Evolutionary conservation across 2,888 invertebrate species (phyloP).

Genomic region (Rhogogaster chlorosoma): DNA sequence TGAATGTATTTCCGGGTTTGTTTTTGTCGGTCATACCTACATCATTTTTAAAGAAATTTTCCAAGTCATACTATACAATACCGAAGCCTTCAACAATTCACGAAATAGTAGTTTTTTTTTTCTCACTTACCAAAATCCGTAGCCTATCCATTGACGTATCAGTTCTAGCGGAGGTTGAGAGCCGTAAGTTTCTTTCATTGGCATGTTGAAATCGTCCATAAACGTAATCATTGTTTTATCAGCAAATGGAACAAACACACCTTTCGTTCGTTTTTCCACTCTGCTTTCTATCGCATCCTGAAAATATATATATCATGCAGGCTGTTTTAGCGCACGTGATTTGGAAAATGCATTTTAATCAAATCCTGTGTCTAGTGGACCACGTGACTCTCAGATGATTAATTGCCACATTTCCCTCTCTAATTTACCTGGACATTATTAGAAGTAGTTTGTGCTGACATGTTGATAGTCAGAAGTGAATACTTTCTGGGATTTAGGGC

Average conservation of each 20-base stretch:
- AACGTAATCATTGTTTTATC: slow-evolving; percentile 92
- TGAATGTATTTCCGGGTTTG: slow-evolving; percentile 88
- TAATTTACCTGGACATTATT: slow-evolving; percentile 82
- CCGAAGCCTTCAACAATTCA: not conserved
- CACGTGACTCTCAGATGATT: not conserved
- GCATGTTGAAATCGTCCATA: slow-evolving; percentile 97
- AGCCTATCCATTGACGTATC: slow-evolving; percentile 91
- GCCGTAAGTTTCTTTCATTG: slow-evolving; percentile 92
- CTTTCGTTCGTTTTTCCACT: slow-evolving; percentile 94
- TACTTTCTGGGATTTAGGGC: slow-evolving; percentile 81
- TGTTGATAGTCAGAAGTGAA: slow-evolving; percentile 88
- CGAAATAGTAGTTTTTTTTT: not conserved
- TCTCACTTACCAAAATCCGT: slow-evolving; percentile 87
- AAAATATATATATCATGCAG: slow-evolving; percentile 1
- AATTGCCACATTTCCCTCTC: not conserved
- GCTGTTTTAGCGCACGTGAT: not conserved
- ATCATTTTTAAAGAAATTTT: not conserved
- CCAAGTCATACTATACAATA: not conserved
- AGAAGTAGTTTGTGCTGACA: slow-evolving; percentile 94
- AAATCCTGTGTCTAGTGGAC: not conserved
- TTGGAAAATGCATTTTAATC: not conserved
- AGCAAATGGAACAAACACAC: slow-evolving; percentile 88
- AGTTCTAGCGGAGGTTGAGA: slow-evolving; percentile 94
- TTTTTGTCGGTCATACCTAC: slow-evolving; percentile 86
- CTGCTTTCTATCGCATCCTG: slow-evolving; percentile 92